A percentile compares a stretch with the other conserved stretches of the same genome.
Conservation (phyloP, 2,797 vertebrate genomes). For the Scyliorhinus canicula region DNA sequence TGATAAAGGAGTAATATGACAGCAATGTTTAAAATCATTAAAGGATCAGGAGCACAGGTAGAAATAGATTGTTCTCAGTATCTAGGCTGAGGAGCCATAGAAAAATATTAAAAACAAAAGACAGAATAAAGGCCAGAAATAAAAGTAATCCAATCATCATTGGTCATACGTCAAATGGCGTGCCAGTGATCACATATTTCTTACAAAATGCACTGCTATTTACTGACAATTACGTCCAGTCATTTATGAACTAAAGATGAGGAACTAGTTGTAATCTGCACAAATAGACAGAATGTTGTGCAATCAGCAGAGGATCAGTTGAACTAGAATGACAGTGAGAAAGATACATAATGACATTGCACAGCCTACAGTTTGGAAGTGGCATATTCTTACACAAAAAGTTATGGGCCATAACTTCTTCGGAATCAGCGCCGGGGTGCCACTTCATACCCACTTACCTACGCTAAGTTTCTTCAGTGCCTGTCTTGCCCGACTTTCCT, state of each 20-base stretch:
- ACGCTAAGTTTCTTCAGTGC: too few relatives aligned
- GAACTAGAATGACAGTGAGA: not conserved
- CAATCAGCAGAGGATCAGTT: not conserved
- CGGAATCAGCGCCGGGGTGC: too few relatives aligned
- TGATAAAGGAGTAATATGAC: too few relatives aligned
- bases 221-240: not conserved
- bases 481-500: too few relatives aligned
- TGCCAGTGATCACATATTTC: not conserved
- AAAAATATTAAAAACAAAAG: too few relatives aligned
- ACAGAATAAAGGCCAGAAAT: too few relatives aligned
- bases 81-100: too few relatives aligned
- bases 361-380: not conserved
- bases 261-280: not conserved
- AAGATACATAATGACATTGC: not conserved
- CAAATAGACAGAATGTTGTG: not conserved
- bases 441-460: too few relatives aligned
- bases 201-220: not conserved
- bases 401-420: too few relatives aligned
- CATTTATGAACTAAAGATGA: not conserved
- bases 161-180: not conserved
- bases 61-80: too few relatives aligned
- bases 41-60: too few relatives aligned
- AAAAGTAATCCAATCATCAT: not conserved
- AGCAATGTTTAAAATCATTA: too few relatives aligned
- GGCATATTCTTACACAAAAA: not conserved